Evolutionary conservation across 2,113 vertebrate genomes (phyloP), one percentile per base, ranked within the genome.

Genomic region (Aptenodytes patagonicus): DNA sequence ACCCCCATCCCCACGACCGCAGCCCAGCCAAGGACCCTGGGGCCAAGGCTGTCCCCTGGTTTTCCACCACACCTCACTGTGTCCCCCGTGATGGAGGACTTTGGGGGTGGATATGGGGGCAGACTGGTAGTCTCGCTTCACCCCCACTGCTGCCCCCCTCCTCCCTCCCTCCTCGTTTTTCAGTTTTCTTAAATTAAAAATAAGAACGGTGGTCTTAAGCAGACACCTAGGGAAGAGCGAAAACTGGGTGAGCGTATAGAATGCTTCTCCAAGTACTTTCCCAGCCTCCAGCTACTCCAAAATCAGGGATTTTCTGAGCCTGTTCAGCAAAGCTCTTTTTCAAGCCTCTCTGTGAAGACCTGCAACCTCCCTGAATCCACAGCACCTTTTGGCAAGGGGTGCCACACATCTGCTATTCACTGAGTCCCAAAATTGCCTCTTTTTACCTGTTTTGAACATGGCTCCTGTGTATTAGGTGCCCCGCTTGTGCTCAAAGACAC

Each of bases 1-100:
- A 46, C 19, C 19, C 11, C 1, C 0, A 51, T 42, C 25, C 28
- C 65, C 51, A 49, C 21, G 25, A 22, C 42, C 0, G 0, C 31
- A 87, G 40, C n/a, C 52, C 1, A 2, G 12, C 42, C 80, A 79
- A 32, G 61, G 61, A 62, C 28, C 5, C 3, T 36, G 61, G 8
- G 25, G 12, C 13, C 66, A 82, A 75, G 69, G 34, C 21, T 85
- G 34, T 44, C 28, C 54, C 11, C 13, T 2, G 4, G 9, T 76
- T 86, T 86, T 80, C 81, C 52, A 92, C n/a, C 38, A 51, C 65
- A 34, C 10, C n/a, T 79, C 61, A 13, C 17, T 68, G 15, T 40
- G 28, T 82, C 52, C 29, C 58, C 42, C 61, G 16, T 24, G 52
- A 38, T 4, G 4, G 38, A 79, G 61, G 70, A 28, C 13, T 77